Conservation (phyloP, 2,113 vertebrate species). For the Burhinus oedicnemus region DNA sequence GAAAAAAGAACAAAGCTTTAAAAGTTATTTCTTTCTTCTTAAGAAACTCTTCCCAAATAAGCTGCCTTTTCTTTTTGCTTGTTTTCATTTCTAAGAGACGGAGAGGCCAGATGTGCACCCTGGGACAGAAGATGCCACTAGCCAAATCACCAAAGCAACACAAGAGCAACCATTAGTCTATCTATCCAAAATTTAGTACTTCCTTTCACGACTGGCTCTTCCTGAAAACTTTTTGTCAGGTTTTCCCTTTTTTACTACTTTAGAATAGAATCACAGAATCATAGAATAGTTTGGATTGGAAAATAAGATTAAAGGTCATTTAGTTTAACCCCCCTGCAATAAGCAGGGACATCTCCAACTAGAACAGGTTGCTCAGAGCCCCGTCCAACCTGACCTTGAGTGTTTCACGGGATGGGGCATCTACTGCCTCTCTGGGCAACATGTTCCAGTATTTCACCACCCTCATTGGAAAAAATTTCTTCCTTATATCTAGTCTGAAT, state of each 20-base stretch:
- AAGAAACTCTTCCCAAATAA: not conserved
- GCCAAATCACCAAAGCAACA: not conserved
- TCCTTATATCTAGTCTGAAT: not conserved
- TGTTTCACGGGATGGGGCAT: not conserved
- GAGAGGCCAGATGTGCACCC: not conserved
- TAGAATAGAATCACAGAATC: not conserved
- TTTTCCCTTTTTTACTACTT: not conserved
- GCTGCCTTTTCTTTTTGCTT: not conserved
- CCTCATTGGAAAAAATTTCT: not conserved
- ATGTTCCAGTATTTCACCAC: not conserved
- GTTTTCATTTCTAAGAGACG: not conserved
- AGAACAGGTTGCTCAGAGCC: not conserved
- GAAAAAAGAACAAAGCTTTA: not conserved
- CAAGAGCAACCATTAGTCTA: not conserved
- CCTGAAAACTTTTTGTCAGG: not conserved
- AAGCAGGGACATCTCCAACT: not conserved
- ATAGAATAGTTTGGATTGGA: not conserved
- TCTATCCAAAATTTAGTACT: not conserved
- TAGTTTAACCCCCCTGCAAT: not conserved
- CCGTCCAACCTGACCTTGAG: not conserved
- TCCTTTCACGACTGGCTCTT: not conserved
- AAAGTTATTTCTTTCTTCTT: not conserved
- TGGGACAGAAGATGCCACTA: not conserved
- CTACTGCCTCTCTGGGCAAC: not conserved
- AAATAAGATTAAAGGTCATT: not conserved